Evolutionary conservation across 2,888 invertebrate genomes (phyloP), one percentile per base, ranked within the genome.

Genomic region (Aporophyla nigra): DNA sequence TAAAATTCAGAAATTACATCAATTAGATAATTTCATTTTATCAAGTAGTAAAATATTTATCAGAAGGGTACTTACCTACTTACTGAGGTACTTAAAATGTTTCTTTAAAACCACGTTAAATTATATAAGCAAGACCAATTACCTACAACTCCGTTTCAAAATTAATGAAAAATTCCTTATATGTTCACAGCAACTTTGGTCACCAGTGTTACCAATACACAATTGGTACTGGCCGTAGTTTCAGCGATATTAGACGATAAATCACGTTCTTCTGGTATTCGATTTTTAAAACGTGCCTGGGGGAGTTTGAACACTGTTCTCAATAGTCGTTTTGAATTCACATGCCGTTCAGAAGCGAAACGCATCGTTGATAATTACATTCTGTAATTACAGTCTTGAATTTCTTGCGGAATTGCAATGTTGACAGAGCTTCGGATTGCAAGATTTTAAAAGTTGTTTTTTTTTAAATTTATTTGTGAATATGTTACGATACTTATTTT

Each of bases 161-260:
- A 51, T 43, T n/a, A 62, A 56, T 33, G 19, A 66, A 74, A 56
- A 58, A n/a, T 33, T 24, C 19, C 14, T 68, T 66, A 80, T 69
- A 75, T 80, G 74, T 65, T 68, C 59, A 58, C 14, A 59, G n/a
- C 68, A 73, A 71, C 61, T 82, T 71, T 73, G 71, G 71, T 61
- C 24, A 56, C 70, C 63, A 72, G 53, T 76, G 67, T 82, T 82
- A 21, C 71, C 75, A 59, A 74, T 70, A 69, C 53, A 71, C 49
- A 80, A 69, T 80, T 74, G 68, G 12, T 58, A 68, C 76, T 63
- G 71, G 54, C 63, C 65, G 65, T 82, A 82, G 73, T 82, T 82
- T 74, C 86, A 85, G 43, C 83, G 73, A 65, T 85, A 85, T 85
- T 85, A 82, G 68, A 56, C 73, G 53, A 85, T 83, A 83, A 77